Percentiles rank a stretch among this genome's conserved stretches.
Evolutionary conservation across 2,113 vertebrate genomes (phyloP).

Genomic region (Psilopsiagon aurifrons): DNA sequence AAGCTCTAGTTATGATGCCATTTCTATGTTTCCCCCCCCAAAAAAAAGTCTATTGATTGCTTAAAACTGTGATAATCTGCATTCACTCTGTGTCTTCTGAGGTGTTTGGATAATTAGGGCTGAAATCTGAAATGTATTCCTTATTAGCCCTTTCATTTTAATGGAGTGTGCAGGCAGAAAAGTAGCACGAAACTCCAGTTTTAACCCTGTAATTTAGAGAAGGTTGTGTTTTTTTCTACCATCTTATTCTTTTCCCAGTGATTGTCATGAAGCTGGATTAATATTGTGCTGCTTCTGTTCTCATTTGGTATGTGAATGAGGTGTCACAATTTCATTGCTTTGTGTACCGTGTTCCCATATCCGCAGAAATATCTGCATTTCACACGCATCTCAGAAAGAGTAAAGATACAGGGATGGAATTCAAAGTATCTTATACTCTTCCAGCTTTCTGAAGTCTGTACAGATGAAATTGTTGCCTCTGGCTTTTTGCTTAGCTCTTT

Average conservation of each 20-base stretch:
- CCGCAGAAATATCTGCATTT: slow-evolving; percentile 15
- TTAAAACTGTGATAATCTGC: background rate
- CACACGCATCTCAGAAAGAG: background rate
- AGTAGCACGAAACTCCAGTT: background rate
- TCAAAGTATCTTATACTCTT: background rate
- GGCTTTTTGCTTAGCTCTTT: slow-evolving; percentile 1
- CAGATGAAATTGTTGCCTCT: background rate
- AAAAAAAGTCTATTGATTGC: background rate
- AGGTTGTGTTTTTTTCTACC: background rate
- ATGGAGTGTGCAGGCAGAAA: background rate
- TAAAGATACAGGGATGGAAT: background rate
- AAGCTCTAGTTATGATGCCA: background rate
- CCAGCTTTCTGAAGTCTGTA: background rate
- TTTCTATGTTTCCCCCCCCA: background rate
- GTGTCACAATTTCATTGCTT: background rate
- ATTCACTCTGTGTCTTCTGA: background rate
- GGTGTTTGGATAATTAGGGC: background rate
- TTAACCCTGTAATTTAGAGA: background rate
- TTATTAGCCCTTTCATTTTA: slow-evolving; percentile 4
- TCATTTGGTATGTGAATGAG: background rate
- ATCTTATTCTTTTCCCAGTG: background rate
- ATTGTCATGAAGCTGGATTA: background rate
- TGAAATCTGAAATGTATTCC: slow-evolving; percentile 23
- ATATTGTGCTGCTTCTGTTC: slow-evolving; percentile 8
- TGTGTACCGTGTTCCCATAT: background rate